Evolutionary conservation across 2,113 vertebrate species (phyloP), one percentile per base, ranked within the genome.

Genomic region (Sprattus sprattus): DNA sequence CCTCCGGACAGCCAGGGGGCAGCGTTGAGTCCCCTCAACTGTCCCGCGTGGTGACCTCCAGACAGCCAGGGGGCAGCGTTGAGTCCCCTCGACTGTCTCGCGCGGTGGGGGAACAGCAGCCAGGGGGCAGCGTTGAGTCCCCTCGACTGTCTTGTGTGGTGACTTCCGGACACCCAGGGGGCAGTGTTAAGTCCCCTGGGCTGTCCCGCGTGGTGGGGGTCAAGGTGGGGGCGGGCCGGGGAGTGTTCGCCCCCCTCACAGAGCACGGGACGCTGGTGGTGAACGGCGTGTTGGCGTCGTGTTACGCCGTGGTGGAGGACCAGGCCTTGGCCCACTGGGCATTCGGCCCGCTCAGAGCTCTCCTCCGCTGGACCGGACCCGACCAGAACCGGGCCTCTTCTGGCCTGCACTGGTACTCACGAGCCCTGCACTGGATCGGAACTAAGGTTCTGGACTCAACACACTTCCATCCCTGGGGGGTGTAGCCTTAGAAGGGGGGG

Each of bases 341-440:
- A 28, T 97, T 98, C 88, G 95, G 94, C 91, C 97, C 97, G 0
- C 93, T 99, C 9, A 92, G 97, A 87, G 92, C 98, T 46, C 91
- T 96, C 88, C 94, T 97, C 91, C 92, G 93, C 86, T 94, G 96
- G 92, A 88, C 91, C 0, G 95, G 96, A 39, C 89, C 87, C 64
- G 87, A 93, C 0, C 88, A 91, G 83, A 81, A 32, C 60, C 93
- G 91, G 5, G 88, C 86, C 0, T 93, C 96, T 0, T 93, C 96
- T 0, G 97, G 97, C 0, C 82, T 98, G 82, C 97, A 98, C 93
- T 99, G 98, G 97, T 99, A 98, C 92, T 94, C 97, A 0, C 92
- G 86, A 88, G 88, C 97, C 82, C 94, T 98, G 49, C 95, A 97
- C 91, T 95, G 90, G 92, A 90, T 99, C 85, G 97, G 97, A 64